Percentiles rank a stretch among this genome's conserved stretches.
Conservation (phyloP, 2,797 vertebrate genomes). For the Salmo trutta region DNA sequence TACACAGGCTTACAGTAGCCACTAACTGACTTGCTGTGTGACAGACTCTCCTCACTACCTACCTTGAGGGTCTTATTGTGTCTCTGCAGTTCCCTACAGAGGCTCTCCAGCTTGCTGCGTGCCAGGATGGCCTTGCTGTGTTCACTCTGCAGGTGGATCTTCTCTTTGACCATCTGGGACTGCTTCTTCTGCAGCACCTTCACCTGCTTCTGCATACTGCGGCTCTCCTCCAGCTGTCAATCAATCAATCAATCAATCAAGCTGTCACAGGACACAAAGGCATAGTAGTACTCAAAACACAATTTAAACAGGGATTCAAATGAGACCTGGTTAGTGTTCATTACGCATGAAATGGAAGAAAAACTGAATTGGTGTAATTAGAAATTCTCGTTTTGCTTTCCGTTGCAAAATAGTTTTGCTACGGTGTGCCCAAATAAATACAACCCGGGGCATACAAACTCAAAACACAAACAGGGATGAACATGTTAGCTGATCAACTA, state of each 20-base stretch:
- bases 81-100: constrained; percentile 95
- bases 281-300: background rate
- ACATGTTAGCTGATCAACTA: background rate
- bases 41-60: background rate
- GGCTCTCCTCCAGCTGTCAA: constrained; percentile 91
- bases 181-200: constrained; percentile 97
- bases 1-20: background rate
- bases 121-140: constrained; percentile 98
- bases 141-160: constrained; percentile 93
- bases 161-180: constrained; percentile 94
- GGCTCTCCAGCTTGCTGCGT: constrained; percentile 96
- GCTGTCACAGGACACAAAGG: background rate
- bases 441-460: background rate
- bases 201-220: constrained; percentile 94
- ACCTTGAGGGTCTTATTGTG: constrained; percentile 93
- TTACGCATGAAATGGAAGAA: background rate
- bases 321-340: background rate
- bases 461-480: background rate
- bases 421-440: background rate
- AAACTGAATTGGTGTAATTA: background rate
- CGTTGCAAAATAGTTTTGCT: background rate
- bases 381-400: background rate
- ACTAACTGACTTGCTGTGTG: background rate
- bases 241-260: background rate
- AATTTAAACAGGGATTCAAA: background rate